Conservation (phyloP, 1,140 invertebrate species). For the Brachionus paranguensis region DNA sequence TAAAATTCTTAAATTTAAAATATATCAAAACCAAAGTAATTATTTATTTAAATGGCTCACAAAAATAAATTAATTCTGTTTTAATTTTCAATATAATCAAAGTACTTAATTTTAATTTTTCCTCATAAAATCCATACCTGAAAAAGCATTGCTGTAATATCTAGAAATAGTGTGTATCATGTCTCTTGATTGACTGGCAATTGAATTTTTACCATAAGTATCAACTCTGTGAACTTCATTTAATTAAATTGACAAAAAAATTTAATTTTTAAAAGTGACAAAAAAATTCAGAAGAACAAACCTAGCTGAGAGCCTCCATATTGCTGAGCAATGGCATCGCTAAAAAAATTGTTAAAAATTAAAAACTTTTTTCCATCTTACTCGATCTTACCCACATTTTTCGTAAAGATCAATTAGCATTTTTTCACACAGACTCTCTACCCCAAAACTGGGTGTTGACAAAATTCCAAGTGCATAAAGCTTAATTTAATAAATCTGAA, state of each 20-base stretch:
- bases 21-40: too few species aligned
- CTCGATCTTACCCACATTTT: conserved; percentile 65
- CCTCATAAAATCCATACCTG: conserved; percentile 57
- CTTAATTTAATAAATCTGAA: conserved; percentile 57
- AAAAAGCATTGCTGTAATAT: conserved; percentile 98
- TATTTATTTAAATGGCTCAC: too few species aligned
- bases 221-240: conserved; percentile 76
- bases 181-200: conserved; percentile 85
- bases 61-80: too few species aligned
- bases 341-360: conserved; percentile 49
- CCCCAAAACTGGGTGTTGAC: conserved; percentile 74
- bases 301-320: conserved; percentile 85
- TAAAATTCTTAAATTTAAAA: too few species aligned
- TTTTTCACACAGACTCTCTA: conserved; percentile 63
- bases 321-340: conserved; percentile 92
- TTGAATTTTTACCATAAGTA: conserved; percentile 85
- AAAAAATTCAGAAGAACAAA: neutral
- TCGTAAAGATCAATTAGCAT: conserved; percentile 94
- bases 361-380: neutral
- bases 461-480: conserved; percentile 78
- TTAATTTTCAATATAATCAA: too few species aligned
- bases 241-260: too few species aligned
- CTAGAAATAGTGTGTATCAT: conserved; percentile 96
- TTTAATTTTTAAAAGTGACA: neutral
- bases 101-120: neutral